A percentile compares a stretch with the other conserved stretches of the same genome.
These are phyloP conservation scores for Mobula birostris DNA, from an alignment of 2,113 vertebrate genomes.

Conservation along the genomic window DNA sequence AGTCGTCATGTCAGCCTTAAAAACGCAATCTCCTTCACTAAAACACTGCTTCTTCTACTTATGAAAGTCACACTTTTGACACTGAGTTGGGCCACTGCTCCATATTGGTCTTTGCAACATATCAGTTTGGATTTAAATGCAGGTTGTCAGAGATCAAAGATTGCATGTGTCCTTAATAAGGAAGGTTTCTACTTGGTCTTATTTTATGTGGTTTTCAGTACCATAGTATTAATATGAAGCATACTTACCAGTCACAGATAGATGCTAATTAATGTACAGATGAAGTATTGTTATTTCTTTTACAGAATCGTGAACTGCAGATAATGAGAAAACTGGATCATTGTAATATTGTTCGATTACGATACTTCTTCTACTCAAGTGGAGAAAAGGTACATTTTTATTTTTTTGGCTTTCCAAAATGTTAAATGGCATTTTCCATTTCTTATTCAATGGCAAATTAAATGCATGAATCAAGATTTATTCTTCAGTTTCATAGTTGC, in stretches of 20 bases:
- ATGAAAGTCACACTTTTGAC: neutral
- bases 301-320: conserved; percentile 96
- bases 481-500: neutral
- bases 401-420: neutral
- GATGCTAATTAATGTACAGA: neutral
- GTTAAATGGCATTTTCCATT: neutral
- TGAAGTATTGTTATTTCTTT: conserved; percentile 41
- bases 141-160: neutral
- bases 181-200: neutral
- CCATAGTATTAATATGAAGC: too few relatives aligned
- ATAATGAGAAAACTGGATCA: conserved; percentile 99
- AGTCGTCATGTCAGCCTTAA: neutral
- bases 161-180: neutral
- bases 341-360: conserved; percentile 97
- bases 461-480: neutral
- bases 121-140: neutral
- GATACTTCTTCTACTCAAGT: conserved; percentile 99
- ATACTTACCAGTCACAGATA: neutral
- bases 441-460: neutral
- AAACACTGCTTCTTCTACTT: neutral
- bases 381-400: conserved; percentile 84
- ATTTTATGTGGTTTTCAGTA: neutral
- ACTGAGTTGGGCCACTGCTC: neutral
- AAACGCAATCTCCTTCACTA: neutral
- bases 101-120: neutral